A percentile compares a stretch with the other conserved stretches of the same genome.
Conservation (phyloP, 2,888 invertebrate genomes). For the Dioctria linearis region DNA sequence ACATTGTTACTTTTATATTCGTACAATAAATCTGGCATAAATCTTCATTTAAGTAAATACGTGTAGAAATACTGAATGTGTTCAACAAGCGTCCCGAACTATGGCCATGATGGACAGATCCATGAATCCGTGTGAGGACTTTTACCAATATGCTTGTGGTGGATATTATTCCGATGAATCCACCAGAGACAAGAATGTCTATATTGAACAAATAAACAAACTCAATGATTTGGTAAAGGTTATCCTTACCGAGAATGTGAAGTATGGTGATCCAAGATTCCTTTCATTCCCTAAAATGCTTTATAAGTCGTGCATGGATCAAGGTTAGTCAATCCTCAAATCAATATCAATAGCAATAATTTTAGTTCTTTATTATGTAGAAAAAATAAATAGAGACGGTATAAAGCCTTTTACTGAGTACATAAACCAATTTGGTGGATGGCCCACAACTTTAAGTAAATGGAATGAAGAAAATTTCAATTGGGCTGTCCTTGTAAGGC, state of each 20-base stretch:
- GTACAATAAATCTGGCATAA: neutral
- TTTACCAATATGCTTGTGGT: slow-evolving; percentile 84
- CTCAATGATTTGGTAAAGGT: slow-evolving; percentile 42
- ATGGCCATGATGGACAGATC: slow-evolving; percentile 77
- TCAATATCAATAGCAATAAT: too few relatives aligned
- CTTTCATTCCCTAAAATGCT: slow-evolving; percentile 32
- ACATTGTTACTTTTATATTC: too few relatives aligned
- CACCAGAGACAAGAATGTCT: slow-evolving; percentile 9
- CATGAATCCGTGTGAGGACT: slow-evolving; percentile 84
- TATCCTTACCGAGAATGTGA: slow-evolving; percentile 26
- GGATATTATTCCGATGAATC: slow-evolving; percentile 4
- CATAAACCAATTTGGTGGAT: slow-evolving; percentile 26
- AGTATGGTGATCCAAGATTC: slow-evolving; percentile 27
- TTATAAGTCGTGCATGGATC: slow-evolving; percentile 33
- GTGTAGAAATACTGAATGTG: slow-evolving; percentile 84
- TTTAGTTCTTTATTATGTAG: neutral
- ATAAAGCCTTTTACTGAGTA: slow-evolving; percentile 3
- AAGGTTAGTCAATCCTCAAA: slow-evolving; percentile 8
- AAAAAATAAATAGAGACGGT: slow-evolving; percentile 23
- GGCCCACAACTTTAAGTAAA: slow-evolving; percentile 9
- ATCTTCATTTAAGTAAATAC: neutral
- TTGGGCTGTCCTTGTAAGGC: slow-evolving; percentile 1
- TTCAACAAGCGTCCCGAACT: slow-evolving; percentile 80
- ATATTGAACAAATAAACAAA: slow-evolving; percentile 32
- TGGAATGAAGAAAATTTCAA: slow-evolving; percentile 21